Conservation (phyloP, 2,113 vertebrate species). For the Dasyurus viverrinus region DNA sequence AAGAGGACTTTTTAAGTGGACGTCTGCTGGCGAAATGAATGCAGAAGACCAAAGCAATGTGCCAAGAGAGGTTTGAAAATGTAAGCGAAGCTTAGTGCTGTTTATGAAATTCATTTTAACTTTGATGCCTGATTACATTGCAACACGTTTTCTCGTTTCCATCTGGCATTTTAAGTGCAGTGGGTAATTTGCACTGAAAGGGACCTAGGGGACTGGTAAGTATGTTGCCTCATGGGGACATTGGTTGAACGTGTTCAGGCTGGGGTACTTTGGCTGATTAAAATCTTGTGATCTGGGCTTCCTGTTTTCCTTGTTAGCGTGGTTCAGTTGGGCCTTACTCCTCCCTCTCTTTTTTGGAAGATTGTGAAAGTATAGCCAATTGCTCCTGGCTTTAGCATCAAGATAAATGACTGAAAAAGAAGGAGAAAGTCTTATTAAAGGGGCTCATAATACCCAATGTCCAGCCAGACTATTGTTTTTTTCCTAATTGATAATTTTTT, state of each 20-base stretch:
- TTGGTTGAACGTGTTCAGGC: conserved; percentile 44
- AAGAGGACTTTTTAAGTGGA: conserved; percentile 79
- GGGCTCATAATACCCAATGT: background rate
- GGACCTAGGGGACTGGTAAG: conserved; percentile 47
- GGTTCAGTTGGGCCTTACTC: background rate
- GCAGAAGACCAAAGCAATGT: conserved; percentile 71
- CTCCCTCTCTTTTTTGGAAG: background rate
- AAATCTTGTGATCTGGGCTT: conserved; percentile 39
- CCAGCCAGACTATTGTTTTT: background rate
- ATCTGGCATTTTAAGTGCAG: conserved; percentile 60
- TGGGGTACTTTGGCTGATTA: conserved; percentile 52
- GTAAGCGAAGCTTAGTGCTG: conserved; percentile 64
- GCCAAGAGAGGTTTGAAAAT: conserved; percentile 78
- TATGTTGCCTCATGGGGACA: conserved; percentile 37
- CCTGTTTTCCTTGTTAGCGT: background rate
- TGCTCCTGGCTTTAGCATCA: background rate
- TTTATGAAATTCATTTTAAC: conserved; percentile 81
- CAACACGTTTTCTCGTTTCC: conserved; percentile 73
- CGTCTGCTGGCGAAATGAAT: conserved; percentile 71
- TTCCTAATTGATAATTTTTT: background rate
- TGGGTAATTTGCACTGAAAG: conserved; percentile 66
- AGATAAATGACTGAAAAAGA: background rate
- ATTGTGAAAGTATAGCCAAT: background rate
- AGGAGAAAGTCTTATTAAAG: background rate
- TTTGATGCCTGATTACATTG: conserved; percentile 71